Base-by-base conservation (phyloP, 2,888 invertebrate species). In the Caenorhabditis auriculariae region DNA sequence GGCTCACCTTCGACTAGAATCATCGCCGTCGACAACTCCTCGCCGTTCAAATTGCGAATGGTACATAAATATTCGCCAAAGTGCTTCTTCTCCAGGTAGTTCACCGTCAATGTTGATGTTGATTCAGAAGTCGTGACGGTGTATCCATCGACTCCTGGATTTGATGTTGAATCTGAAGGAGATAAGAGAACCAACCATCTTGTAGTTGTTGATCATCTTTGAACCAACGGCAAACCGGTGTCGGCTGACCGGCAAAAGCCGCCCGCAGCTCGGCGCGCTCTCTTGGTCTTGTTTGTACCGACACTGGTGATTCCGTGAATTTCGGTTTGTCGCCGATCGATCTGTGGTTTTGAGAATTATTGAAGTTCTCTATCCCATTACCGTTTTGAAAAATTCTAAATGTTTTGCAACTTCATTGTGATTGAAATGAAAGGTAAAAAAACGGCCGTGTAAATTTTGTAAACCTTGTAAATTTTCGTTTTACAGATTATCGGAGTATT, bases 11-110 rank as follows among this genome's bases (percentile, higher is more conserved):
- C 75, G 37, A 76, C 55, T 52, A 75, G 60, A 55, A 77, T 66
- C 60, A 63, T 68, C 35, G 75, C 75, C 28, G 68, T 72, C 42
- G 75, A 71, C 53, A 77, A 59, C 35, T 77, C 76, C 66, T 77
- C 77, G 43, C 76, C 77, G 61, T 67, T 69, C 17, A 54, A 45
- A 54, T 77, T 77, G 23, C 77, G 66, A 46, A 77, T 69, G 12
- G 77, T 61, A 65, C 75, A 71, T 32, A 77, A 64, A 52, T 76
- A 77, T 54, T 76, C 76, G 27, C 77, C 77, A 28, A 68, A 57
- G 55, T 72, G 72, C 43, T 59, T 57, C 46, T 72, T 73, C 41
- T 67, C 68, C 23, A 74, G 66, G 39, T 54, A 62, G 27, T 60
- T 58, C 45, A 76, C 65, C 23, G 65, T 54, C 19, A 77, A 61